Evolutionary conservation across 2,888 invertebrate genomes (phyloP).

Genomic region (Drosophila parthenogenetica): DNA sequence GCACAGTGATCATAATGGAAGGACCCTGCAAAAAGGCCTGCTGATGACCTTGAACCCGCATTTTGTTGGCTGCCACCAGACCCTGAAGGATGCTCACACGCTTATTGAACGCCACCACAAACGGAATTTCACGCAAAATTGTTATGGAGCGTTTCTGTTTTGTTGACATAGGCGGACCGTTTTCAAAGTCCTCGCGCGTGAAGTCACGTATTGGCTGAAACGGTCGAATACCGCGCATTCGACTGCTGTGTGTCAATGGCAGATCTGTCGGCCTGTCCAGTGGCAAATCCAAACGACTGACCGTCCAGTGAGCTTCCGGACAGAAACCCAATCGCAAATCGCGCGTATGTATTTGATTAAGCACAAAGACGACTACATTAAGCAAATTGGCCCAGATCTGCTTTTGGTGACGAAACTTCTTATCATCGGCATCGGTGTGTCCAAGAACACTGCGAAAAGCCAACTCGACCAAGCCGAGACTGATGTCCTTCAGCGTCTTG

Average conservation of each 20-base stretch:
- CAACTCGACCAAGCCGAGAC: slow-evolving; percentile 93
- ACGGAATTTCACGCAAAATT: slow-evolving; percentile 96
- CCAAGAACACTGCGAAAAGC: slow-evolving; percentile 88
- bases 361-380: slow-evolving; percentile 89
- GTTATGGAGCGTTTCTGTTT: slow-evolving; percentile 95
- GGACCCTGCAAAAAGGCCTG: slow-evolving; percentile 91
- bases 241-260: slow-evolving; percentile 86
- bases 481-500: slow-evolving; percentile 91
- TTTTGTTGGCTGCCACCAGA: slow-evolving; percentile 86
- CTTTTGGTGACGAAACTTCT: slow-evolving; percentile 85
- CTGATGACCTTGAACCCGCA: slow-evolving; percentile 89
- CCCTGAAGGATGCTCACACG: slow-evolving; percentile 94
- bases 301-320: slow-evolving; percentile 89
- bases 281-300: slow-evolving; percentile 85
- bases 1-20: slow-evolving; percentile 90
- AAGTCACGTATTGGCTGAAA: slow-evolving; percentile 87
- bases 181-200: slow-evolving; percentile 88
- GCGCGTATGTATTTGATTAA: slow-evolving; percentile 93
- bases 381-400: slow-evolving; percentile 92
- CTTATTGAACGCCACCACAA: slow-evolving; percentile 96
- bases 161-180: slow-evolving; percentile 93
- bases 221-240: slow-evolving; percentile 85
- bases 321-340: slow-evolving; percentile 94
- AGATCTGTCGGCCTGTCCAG: slow-evolving; percentile 87
- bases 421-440: slow-evolving; percentile 83